phyloP scores from a whole-genome alignment of 2,888 invertebrate genomes.

The Pemphredon lugubris region DNA sequence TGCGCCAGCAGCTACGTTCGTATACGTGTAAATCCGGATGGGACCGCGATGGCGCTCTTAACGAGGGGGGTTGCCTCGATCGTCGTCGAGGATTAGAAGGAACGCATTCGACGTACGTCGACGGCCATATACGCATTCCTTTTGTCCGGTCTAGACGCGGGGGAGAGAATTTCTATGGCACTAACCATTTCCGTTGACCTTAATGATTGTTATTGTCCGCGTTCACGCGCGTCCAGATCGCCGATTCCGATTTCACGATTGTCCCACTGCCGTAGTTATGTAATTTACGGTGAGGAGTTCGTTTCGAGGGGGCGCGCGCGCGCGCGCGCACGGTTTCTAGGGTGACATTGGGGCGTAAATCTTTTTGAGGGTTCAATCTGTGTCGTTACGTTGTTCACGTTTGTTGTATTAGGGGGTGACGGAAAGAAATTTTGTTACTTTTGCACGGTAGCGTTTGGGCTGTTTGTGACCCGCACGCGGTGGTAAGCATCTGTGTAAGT shows the following conservation, averaged over 20 bases:
- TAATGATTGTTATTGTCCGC: slow-evolving; percentile 32
- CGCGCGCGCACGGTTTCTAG: too few relatives aligned
- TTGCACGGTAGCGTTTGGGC: too few relatives aligned
- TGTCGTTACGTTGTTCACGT: too few relatives aligned
- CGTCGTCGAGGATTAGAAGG: slow-evolving; percentile 36
- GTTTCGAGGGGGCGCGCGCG: too few relatives aligned
- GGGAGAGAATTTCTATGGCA: slow-evolving; percentile 11
- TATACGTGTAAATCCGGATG: not conserved
- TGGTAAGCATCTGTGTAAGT: too few relatives aligned
- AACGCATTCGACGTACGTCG: slow-evolving; percentile 22
- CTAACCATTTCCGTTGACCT: slow-evolving; percentile 14
- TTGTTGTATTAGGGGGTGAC: too few relatives aligned
- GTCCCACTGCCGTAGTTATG: slow-evolving; percentile 24
- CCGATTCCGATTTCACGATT: slow-evolving; percentile 47
- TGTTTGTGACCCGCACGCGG: too few relatives aligned
- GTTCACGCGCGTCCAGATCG: slow-evolving; percentile 38
- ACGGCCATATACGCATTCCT: slow-evolving; percentile 5
- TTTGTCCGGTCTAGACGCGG: slow-evolving; percentile 1
- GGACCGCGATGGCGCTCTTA: slow-evolving; percentile 37
- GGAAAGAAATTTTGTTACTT: too few relatives aligned
- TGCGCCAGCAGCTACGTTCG: too few relatives aligned
- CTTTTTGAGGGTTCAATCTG: too few relatives aligned
- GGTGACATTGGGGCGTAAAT: too few relatives aligned
- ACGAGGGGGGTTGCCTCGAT: slow-evolving; percentile 43
- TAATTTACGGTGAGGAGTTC: not conserved